phyloP scores from a whole-genome alignment of 2,113 vertebrate genomes.

The Ovibos moschatus region DNA sequence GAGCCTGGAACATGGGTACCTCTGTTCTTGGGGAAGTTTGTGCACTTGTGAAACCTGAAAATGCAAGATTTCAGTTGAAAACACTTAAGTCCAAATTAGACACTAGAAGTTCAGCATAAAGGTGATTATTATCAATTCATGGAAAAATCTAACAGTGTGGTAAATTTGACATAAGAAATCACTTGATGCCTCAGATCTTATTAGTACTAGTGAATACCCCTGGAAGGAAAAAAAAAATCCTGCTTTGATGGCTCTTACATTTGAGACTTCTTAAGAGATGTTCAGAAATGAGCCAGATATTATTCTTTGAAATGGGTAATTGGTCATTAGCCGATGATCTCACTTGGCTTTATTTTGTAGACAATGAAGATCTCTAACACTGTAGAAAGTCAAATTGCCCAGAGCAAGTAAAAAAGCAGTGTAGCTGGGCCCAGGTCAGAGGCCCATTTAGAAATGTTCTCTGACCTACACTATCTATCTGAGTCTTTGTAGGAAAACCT shows the following conservation, averaged over 20 bases:
- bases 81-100: conserved; percentile 7
- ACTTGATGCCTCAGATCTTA: background rate
- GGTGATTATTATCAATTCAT: conserved; percentile 17
- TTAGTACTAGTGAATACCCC: background rate
- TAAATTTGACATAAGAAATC: background rate
- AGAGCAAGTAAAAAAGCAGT: fast-evolving
- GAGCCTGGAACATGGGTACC: background rate
- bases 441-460: background rate
- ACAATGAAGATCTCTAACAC: background rate
- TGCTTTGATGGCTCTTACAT: background rate
- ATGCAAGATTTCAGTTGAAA: conserved; percentile 3
- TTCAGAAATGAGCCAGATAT: background rate
- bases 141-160: background rate
- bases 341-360: background rate
- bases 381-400: background rate
- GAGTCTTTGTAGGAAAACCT: background rate
- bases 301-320: conserved; percentile 14
- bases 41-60: background rate
- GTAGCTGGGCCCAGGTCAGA: background rate
- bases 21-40: background rate
- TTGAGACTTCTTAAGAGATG: background rate
- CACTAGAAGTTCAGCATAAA: conserved; percentile 37
- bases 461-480: background rate
- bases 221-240: background rate
- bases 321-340: conserved; percentile 17